Conservation (phyloP, 2,113 vertebrate species). For the Ranitomeya variabilis region DNA sequence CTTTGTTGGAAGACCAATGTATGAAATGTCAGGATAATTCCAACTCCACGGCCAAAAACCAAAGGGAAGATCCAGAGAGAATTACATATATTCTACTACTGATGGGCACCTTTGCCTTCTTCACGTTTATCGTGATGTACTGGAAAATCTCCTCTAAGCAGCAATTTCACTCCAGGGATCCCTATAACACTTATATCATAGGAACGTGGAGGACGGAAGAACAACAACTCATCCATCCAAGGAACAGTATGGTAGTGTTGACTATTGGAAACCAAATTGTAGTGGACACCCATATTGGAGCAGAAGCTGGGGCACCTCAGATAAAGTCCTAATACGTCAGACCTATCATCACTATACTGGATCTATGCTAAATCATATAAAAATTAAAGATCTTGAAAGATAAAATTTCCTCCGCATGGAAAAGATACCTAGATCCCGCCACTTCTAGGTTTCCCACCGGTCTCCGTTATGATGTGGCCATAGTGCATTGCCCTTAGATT, state of each 20-base stretch:
- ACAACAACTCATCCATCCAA: not conserved
- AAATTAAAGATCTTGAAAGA: not conserved
- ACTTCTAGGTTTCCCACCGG: not conserved
- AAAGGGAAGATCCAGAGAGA: conserved; percentile 11
- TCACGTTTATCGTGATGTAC: conserved; percentile 20
- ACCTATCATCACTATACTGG: not conserved
- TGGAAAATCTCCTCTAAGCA: not conserved
- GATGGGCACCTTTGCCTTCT: conserved; percentile 19
- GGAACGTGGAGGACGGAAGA: not conserved
- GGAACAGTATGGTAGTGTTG: not conserved
- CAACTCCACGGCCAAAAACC: not conserved
- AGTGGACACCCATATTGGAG: not conserved
- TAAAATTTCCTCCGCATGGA: not conserved
- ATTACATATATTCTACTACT: conserved; percentile 24
- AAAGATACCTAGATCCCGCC: not conserved
- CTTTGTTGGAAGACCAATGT: not conserved
- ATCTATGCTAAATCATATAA: not conserved
- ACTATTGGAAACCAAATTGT: conserved; percentile 1
- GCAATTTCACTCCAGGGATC: not conserved
- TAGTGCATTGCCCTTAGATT: too few species aligned
- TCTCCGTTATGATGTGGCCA: not conserved
- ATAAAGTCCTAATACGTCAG: not conserved
- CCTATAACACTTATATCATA: conserved; percentile 7
- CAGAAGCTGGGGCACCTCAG: not conserved
- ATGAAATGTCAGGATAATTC: not conserved